These are phyloP conservation scores for Dreissena rostriformis DNA, from an alignment of 1,140 invertebrate species.

Conservation along the genomic window DNA sequence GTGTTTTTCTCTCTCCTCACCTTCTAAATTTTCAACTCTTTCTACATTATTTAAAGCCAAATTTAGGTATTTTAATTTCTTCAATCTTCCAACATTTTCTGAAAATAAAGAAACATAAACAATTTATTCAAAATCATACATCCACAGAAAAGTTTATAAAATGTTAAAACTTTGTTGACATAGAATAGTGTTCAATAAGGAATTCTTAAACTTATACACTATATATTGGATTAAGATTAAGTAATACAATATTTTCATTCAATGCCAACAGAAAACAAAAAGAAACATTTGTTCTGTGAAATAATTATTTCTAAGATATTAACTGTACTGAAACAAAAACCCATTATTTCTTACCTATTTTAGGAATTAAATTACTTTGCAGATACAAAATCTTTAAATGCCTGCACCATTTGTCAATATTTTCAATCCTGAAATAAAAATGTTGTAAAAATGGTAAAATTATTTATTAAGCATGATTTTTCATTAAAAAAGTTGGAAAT, in stretches of 20 bases:
- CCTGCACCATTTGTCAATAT: conserved; percentile 93
- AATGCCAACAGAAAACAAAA: too few species aligned
- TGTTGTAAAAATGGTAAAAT: neutral
- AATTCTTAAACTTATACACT: too few species aligned
- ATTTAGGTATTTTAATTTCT: conserved; percentile 95
- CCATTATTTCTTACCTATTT: conserved; percentile 80
- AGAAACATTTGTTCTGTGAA: too few species aligned
- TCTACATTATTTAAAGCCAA: conserved; percentile 97
- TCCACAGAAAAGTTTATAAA: too few species aligned
- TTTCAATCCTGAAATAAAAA: conserved; percentile 87
- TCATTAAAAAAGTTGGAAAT: too few species aligned
- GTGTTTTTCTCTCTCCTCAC: conserved; percentile 61
- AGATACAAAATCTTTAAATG: conserved; percentile 94
- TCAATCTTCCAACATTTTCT: conserved; percentile 95
- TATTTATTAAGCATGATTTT: too few species aligned
- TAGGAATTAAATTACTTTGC: conserved; percentile 91
- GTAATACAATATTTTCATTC: too few species aligned
- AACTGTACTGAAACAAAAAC: neutral
- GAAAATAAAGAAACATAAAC: conserved; percentile 68
- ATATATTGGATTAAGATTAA: too few species aligned
- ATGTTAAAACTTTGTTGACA: too few species aligned
- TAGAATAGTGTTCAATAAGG: too few species aligned
- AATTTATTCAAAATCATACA: neutral
- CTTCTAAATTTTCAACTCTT: conserved; percentile 93
- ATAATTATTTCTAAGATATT: neutral